Conservation (phyloP, 2,113 vertebrate species). For the Seriola dumerili region DNA sequence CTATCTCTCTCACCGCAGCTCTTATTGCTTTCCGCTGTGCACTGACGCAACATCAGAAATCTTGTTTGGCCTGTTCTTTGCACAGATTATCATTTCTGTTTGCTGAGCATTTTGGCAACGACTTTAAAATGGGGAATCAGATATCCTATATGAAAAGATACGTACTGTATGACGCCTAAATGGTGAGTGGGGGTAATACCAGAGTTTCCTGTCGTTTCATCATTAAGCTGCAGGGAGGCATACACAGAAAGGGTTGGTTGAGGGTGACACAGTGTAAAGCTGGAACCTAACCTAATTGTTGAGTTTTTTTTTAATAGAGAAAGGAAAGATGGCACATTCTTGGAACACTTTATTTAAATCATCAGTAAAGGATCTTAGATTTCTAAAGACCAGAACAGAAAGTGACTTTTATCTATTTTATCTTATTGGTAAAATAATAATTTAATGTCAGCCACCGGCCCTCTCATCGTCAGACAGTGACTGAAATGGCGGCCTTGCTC, state of each 20-base stretch:
- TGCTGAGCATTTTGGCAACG: background rate
- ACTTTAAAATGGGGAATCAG: background rate
- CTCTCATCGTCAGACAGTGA: background rate
- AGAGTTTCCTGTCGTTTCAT: background rate
- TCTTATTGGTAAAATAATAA: constrained; percentile 22
- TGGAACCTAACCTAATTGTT: background rate
- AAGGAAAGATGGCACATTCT: background rate
- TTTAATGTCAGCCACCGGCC: background rate
- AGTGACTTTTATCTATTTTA: background rate
- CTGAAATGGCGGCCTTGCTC: constrained; percentile 33
- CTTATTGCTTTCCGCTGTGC: background rate
- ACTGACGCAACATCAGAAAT: background rate
- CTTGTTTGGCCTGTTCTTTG: background rate
- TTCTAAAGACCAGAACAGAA: background rate
- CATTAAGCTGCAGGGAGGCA: background rate
- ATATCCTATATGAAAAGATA: background rate
- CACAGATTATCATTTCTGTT: background rate
- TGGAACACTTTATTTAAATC: background rate
- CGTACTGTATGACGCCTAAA: background rate
- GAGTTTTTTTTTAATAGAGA: background rate
- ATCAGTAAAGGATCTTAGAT: background rate
- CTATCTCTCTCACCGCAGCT: background rate
- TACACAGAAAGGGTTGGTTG: background rate
- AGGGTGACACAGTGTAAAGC: background rate
- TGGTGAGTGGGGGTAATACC: no score